These are phyloP conservation scores for Ornithoptera priamus DNA, from an alignment of 2,888 invertebrate species.

Conservation along the genomic window DNA sequence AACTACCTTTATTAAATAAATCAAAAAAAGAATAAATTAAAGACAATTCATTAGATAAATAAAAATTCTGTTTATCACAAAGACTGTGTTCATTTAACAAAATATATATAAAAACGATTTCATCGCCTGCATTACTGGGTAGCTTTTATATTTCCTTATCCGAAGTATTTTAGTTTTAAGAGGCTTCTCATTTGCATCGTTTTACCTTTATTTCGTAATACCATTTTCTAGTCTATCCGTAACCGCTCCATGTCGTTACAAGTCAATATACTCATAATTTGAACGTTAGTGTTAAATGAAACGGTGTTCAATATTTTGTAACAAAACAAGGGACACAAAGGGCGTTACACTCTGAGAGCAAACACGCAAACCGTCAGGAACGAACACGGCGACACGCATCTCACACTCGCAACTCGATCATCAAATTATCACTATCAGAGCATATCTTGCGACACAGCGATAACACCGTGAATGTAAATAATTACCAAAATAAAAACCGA, in stretches of 20 bases:
- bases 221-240: constrained; percentile 49
- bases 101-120: background rate
- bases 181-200: constrained; percentile 27
- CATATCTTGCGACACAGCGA: constrained; percentile 37
- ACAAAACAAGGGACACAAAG: constrained; percentile 79
- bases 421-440: constrained; percentile 65
- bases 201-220: constrained; percentile 49
- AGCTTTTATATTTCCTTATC: constrained; percentile 7
- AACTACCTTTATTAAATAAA: background rate
- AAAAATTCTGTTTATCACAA: background rate
- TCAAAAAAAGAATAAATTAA: background rate
- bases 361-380: constrained; percentile 54
- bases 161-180: constrained; percentile 8
- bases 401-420: constrained; percentile 51
- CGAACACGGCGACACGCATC: constrained; percentile 50
- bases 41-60: background rate
- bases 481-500: constrained; percentile 2
- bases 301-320: constrained; percentile 80
- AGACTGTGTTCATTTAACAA: background rate
- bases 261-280: constrained; percentile 69
- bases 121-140: background rate
- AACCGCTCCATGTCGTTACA: constrained; percentile 60
- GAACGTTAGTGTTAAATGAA: constrained; percentile 77
- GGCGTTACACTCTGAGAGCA: constrained; percentile 73
- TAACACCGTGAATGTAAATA: background rate